phyloP scores from a whole-genome alignment of 2,113 vertebrate genomes.

The Caretta caretta region DNA sequence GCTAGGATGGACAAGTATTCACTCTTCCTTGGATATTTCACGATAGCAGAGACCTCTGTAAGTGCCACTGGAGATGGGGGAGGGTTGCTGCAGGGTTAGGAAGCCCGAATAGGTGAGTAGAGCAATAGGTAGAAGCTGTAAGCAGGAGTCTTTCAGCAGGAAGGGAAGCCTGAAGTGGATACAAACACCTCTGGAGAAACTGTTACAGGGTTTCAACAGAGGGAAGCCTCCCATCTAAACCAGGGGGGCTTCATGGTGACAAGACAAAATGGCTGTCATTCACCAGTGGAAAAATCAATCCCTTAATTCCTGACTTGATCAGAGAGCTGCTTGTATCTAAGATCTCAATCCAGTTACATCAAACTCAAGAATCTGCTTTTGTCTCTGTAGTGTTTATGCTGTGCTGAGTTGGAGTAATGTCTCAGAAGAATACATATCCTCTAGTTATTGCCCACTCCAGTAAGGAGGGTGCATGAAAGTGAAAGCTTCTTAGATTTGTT shows the following conservation, averaged over 20 bases:
- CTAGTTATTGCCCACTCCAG: rapidly evolving
- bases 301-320: neutral
- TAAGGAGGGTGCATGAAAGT: neutral
- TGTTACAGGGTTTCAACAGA: neutral
- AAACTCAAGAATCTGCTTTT: neutral
- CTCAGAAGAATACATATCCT: neutral
- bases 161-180: neutral
- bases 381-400: neutral
- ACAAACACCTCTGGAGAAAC: neutral
- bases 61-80: rapidly evolving
- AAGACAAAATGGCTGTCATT: rapidly evolving
- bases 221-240: neutral
- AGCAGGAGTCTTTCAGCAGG: neutral
- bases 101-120: neutral
- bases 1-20: neutral
- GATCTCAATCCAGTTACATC: neutral
- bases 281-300: neutral
- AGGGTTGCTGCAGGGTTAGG: neutral
- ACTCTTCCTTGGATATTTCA: rapidly evolving
- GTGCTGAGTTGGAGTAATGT: rapidly evolving
- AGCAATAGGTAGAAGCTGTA: neutral
- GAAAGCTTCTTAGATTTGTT: neutral
- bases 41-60: rapidly evolving
- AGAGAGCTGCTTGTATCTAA: neutral
- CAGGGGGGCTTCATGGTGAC: rapidly evolving